Evolutionary conservation across 2,888 invertebrate genomes (phyloP).

Genomic region (Camptogramma bilineatum): DNA sequence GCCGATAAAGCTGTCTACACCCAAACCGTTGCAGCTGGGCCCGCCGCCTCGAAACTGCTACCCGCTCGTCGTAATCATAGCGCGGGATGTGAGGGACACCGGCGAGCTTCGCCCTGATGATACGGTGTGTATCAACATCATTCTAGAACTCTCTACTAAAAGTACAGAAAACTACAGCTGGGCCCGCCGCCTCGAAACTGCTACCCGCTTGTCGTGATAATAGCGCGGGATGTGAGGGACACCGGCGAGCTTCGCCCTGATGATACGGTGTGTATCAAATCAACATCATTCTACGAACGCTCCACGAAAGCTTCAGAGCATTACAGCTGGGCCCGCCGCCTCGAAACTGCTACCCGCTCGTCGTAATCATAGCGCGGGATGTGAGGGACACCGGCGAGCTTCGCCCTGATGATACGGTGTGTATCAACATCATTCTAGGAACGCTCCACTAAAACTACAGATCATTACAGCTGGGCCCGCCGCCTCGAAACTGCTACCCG

Average conservation of each 20-base stretch:
- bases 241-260: constrained; percentile 88
- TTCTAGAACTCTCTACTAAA: no score
- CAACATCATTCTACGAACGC: no score
- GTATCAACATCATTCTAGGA: constrained; percentile 45
- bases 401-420: constrained; percentile 91
- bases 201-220: constrained; percentile 91
- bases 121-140: no score
- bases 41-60: constrained; percentile 91
- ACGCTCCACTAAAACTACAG: no score
- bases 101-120: constrained; percentile 89
- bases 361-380: constrained; percentile 89
- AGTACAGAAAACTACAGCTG: no score
- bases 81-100: constrained; percentile 87
- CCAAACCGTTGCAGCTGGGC: constrained; percentile 88
- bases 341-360: constrained; percentile 90
- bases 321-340: constrained; percentile 90
- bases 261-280: no score
- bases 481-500: constrained; percentile 91
- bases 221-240: constrained; percentile 87
- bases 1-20: constrained; percentile 86
- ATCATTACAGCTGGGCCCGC: constrained; percentile 90
- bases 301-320: no score
- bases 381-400: constrained; percentile 85
- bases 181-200: constrained; percentile 90
- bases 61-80: constrained; percentile 91